Evolutionary conservation across 2,797 vertebrate species (phyloP).

Genomic region (Emys orbicularis): DNA sequence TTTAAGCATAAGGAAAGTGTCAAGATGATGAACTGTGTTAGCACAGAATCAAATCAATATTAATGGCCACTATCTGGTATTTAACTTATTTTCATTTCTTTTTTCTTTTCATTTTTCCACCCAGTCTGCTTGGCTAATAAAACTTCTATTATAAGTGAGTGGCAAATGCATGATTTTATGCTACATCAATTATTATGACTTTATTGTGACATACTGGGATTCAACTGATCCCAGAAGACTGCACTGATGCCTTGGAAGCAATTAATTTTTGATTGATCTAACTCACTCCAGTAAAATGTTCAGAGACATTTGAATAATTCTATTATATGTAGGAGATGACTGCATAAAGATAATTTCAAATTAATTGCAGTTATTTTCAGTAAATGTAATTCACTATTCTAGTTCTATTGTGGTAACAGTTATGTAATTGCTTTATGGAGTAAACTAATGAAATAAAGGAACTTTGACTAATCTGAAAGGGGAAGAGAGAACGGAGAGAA

Average conservation of each 20-base stretch:
- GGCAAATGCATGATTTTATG: constrained; percentile 69
- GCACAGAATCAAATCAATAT: constrained; percentile 68
- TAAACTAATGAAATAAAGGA: constrained; percentile 75
- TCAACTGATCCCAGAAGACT: constrained; percentile 73
- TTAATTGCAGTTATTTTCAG: constrained; percentile 74
- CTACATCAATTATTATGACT: constrained; percentile 76
- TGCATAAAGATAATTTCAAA: constrained; percentile 72
- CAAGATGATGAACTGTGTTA: constrained; percentile 62
- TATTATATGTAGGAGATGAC: constrained; percentile 69
- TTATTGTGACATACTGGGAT: constrained; percentile 73
- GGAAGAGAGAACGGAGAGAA: constrained; percentile 2
- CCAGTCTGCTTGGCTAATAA: constrained; percentile 62
- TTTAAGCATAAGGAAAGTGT: constrained; percentile 33
- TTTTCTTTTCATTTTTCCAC: constrained; percentile 70
- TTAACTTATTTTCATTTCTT: constrained; percentile 72
- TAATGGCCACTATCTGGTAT: constrained; percentile 64
- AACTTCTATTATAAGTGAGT: constrained; percentile 61
- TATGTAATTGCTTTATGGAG: constrained; percentile 65
- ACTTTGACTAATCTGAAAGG: constrained; percentile 61
- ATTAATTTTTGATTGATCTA: constrained; percentile 78
- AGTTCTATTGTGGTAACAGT: constrained; percentile 61
- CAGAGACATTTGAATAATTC: constrained; percentile 72
- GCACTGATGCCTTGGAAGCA: constrained; percentile 67
- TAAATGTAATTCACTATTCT: constrained; percentile 66
- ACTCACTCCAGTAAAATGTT: constrained; percentile 68